Evolutionary conservation across 1,140 invertebrate genomes (phyloP).

Genomic region (Coenobita brevimanus): DNA sequence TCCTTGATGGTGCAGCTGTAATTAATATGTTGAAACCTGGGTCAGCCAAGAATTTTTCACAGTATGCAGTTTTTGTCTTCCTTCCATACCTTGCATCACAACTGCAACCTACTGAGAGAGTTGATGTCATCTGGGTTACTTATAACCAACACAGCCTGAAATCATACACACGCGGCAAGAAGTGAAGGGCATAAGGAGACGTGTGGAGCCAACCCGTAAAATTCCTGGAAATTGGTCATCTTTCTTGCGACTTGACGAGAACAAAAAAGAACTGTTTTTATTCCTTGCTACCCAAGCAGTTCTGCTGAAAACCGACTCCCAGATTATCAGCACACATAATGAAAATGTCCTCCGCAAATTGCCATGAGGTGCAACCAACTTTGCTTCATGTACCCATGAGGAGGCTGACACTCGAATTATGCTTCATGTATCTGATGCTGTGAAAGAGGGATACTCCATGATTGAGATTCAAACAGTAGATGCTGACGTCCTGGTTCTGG

Average conservation of each 20-base stretch:
- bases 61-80: conserved; percentile 39
- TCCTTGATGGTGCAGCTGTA: conserved; percentile 23
- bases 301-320: background rate
- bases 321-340: conserved; percentile 22
- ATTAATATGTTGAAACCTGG: conserved; percentile 20
- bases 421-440: too few relatives aligned
- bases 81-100: conserved; percentile 32
- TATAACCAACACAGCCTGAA: conserved; percentile 29
- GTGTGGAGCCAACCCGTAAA: conserved; percentile 14
- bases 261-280: conserved; percentile 21
- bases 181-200: conserved; percentile 11
- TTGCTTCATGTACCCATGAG: conserved; percentile 19
- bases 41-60: background rate
- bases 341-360: background rate
- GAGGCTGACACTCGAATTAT: background rate
- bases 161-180: background rate
- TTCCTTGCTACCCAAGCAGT: background rate
- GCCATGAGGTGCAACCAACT: background rate
- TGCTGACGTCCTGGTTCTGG: too few relatives aligned
- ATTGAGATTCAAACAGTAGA: too few relatives aligned
- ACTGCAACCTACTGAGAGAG: conserved; percentile 20
- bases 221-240: conserved; percentile 28
- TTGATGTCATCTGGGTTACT: conserved; percentile 42
- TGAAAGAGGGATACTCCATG: too few relatives aligned
- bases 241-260: conserved; percentile 18